These are phyloP conservation scores for Pangasius djambal DNA, from an alignment of 2,797 vertebrate genomes.

Conservation along the genomic window DNA sequence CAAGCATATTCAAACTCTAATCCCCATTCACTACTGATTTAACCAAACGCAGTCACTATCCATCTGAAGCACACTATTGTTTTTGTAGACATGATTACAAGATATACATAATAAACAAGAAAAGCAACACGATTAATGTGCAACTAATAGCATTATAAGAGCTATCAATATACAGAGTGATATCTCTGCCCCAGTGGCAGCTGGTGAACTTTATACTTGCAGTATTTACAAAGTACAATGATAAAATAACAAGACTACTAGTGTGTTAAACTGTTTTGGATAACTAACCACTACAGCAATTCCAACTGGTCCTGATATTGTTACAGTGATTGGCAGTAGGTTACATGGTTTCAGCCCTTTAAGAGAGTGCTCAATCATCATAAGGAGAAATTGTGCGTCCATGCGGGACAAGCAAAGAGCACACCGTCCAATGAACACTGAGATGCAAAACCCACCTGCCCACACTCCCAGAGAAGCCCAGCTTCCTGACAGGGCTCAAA, in stretches of 20 bases:
- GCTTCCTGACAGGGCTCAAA: no score
- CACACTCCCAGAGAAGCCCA: neutral
- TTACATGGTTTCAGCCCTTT: neutral
- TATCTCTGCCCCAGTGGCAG: no score
- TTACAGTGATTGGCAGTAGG: neutral
- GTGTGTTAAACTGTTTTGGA: neutral
- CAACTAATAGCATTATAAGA: no score
- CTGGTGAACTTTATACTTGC: neutral
- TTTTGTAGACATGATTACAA: neutral
- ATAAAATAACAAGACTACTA: neutral
- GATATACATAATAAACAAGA: neutral
- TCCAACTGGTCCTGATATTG: neutral
- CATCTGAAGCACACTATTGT: neutral
- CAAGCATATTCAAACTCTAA: neutral
- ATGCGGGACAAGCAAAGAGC: no score
- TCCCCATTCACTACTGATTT: neutral
- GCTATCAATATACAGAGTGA: no score
- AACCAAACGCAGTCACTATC: neutral
- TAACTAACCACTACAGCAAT: neutral
- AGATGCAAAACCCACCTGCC: neutral
- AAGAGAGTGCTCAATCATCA: neutral
- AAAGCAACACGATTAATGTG: no score
- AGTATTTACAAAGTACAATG: neutral
- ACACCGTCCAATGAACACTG: neutral
- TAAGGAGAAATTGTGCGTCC: neutral